A percentile compares a stretch with the other conserved stretches of the same genome.
Evolutionary conservation across 2,797 vertebrate genomes (phyloP).

Genomic region (Myotis myotis): DNA sequence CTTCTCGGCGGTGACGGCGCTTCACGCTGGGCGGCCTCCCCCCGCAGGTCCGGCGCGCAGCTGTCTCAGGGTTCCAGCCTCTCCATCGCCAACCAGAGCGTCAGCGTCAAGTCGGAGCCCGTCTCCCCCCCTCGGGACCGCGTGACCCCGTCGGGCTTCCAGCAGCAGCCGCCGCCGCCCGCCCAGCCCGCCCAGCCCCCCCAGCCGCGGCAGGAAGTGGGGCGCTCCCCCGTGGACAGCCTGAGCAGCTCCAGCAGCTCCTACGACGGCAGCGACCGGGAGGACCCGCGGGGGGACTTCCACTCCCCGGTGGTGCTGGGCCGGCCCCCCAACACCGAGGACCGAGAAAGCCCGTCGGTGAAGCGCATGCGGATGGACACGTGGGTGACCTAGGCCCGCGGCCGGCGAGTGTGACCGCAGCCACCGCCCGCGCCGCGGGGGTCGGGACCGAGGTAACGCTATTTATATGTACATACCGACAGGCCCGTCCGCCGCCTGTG

Average conservation of each 20-base stretch:
- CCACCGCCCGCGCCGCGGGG: slow-evolving; percentile 81
- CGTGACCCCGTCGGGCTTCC: slow-evolving; percentile 93
- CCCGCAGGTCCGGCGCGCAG: slow-evolving; percentile 93
- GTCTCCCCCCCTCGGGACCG: slow-evolving; percentile 97
- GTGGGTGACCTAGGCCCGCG: slow-evolving; percentile 94
- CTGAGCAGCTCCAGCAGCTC: slow-evolving; percentile 99
- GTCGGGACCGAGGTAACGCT: slow-evolving; percentile 86
- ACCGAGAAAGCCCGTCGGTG: slow-evolving; percentile 94
- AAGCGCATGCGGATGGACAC: slow-evolving; percentile 99
- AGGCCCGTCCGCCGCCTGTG: slow-evolving; percentile 83
- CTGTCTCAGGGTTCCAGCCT: slow-evolving; percentile 98
- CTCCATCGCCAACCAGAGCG: slow-evolving; percentile 96
- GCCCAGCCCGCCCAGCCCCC: slow-evolving; percentile 83
- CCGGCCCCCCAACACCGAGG: slow-evolving; percentile 90
- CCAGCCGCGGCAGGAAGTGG: slow-evolving; percentile 92
- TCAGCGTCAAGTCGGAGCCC: slow-evolving; percentile 98
- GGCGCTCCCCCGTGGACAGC: slow-evolving; percentile 97
- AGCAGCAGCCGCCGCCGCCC: slow-evolving; percentile 85
- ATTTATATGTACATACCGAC: slow-evolving; percentile 90
- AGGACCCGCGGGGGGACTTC: slow-evolving; percentile 95
- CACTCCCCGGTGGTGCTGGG: slow-evolving; percentile 93
- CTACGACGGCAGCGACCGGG: slow-evolving; percentile 97
- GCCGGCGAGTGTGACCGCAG: slow-evolving; percentile 68
- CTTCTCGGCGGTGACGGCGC: no score
- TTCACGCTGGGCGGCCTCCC: no score